These are phyloP conservation scores for Schizotus pectinicornis DNA, from an alignment of 2,888 invertebrate species.

Conservation along the genomic window DNA sequence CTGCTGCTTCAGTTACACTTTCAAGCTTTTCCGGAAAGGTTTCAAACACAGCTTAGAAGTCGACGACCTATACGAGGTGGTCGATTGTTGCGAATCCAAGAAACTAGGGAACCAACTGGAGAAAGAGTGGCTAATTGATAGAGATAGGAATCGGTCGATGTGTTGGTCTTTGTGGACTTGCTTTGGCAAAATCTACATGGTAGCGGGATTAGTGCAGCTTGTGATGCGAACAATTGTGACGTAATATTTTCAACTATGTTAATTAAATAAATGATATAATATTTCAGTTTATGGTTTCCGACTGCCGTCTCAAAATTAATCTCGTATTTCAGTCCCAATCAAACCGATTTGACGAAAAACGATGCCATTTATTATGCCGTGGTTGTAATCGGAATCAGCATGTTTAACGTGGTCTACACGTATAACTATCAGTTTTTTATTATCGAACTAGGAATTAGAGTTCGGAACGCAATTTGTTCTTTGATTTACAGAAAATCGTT, in stretches of 20 bases:
- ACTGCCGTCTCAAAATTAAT: slow-evolving; percentile 41
- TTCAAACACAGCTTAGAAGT: slow-evolving; percentile 69
- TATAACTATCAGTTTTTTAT: slow-evolving; percentile 73
- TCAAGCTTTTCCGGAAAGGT: slow-evolving; percentile 66
- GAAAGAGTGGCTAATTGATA: slow-evolving; percentile 42
- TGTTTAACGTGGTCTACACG: slow-evolving; percentile 67
- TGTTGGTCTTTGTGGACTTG: slow-evolving; percentile 36
- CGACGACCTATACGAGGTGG: slow-evolving; percentile 64
- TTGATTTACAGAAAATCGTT: slow-evolving; percentile 76
- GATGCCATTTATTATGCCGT: slow-evolving; percentile 75
- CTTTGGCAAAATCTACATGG: slow-evolving; percentile 38
- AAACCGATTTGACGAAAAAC: slow-evolving; percentile 34
- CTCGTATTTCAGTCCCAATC: slow-evolving; percentile 39
- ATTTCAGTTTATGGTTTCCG: slow-evolving; percentile 42
- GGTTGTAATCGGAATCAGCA: slow-evolving; percentile 74
- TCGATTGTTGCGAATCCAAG: slow-evolving; percentile 53
- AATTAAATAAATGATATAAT: neutral
- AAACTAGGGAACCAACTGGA: slow-evolving; percentile 48
- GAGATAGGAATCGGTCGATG: slow-evolving; percentile 36
- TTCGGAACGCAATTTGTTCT: slow-evolving; percentile 79
- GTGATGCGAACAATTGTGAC: slow-evolving; percentile 30
- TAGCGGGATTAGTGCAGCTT: slow-evolving; percentile 36
- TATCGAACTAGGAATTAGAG: slow-evolving; percentile 78
- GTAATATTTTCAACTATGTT: slow-evolving; percentile 12
- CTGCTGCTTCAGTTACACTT: slow-evolving; percentile 65